Conservation (phyloP, 2,113 vertebrate species). For the Tonatia bakeri region DNA sequence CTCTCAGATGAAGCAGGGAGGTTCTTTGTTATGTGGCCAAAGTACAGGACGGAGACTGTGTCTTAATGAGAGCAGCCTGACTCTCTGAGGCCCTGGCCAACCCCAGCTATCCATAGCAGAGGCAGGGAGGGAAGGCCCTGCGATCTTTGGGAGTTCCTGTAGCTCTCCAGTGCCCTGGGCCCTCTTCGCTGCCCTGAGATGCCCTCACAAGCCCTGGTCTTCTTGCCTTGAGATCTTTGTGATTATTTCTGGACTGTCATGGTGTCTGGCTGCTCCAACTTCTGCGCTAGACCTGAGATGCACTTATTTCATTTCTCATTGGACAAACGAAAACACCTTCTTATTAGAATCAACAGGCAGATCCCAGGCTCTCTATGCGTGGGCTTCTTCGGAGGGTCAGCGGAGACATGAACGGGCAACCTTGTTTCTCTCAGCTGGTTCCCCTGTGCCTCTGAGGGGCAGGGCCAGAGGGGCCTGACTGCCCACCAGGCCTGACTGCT, state of each 20-base stretch:
- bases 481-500: background rate
- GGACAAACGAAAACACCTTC: background rate
- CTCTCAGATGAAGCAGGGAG: constrained; percentile 32
- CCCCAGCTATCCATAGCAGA: constrained; percentile 41
- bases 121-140: background rate
- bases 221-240: constrained; percentile 26
- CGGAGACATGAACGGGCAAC: background rate
- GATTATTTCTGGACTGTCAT: background rate
- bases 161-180: background rate
- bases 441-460: background rate
- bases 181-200: background rate
- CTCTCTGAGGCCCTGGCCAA: constrained; percentile 21
- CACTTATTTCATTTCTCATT: constrained; percentile 7
- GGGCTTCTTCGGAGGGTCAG: background rate
- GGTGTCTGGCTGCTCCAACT: background rate
- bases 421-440: background rate
- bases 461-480: background rate
- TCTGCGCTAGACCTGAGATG: background rate
- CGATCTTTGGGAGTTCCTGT: background rate
- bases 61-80: constrained; percentile 33
- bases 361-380: background rate
- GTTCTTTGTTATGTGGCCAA: constrained; percentile 59
- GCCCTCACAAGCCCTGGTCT: background rate
- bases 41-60: constrained; percentile 60
- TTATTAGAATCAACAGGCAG: background rate